Conservation (phyloP, 92 coral and sea anemone species). For the Umimayanthus chanpuru region DNA sequence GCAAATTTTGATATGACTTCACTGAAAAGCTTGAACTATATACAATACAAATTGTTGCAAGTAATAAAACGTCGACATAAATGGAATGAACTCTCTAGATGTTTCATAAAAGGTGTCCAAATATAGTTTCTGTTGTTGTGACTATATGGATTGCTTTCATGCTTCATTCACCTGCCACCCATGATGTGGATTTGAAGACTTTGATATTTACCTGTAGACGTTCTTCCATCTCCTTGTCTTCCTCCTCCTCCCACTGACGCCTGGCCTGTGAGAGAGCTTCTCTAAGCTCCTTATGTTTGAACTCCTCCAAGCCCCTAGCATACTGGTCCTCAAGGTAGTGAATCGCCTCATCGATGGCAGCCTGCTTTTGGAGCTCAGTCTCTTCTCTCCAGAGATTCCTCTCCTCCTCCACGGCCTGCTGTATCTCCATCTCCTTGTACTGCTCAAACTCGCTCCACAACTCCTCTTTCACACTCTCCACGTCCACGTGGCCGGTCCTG, state of each 20-base stretch:
- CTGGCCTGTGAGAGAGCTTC: constrained; percentile 80
- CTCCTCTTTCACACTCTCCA: constrained; percentile 62
- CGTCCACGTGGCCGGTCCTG: constrained; percentile 45
- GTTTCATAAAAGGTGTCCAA: not conserved
- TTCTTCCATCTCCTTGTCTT: constrained; percentile 70
- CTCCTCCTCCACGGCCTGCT: constrained; percentile 77
- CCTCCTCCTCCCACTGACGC: constrained; percentile 78
- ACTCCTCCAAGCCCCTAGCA: constrained; percentile 86
- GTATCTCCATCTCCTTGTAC: constrained; percentile 64
- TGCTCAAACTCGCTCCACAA: constrained; percentile 82
- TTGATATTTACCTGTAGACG: constrained; percentile 53
- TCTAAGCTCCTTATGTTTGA: constrained; percentile 86
- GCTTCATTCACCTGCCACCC: not conserved
- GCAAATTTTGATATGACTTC: too few species aligned
- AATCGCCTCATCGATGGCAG: constrained; percentile 85
- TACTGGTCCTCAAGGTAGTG: constrained; percentile 86
- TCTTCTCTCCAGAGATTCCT: constrained; percentile 67
- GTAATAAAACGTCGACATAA: not conserved
- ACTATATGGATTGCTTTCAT: too few species aligned
- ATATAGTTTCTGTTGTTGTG: not conserved
- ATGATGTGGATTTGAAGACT: not conserved
- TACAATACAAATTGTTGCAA: not conserved
- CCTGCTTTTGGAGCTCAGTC: constrained; percentile 65
- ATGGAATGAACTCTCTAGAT: not conserved
- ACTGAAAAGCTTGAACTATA: too few species aligned